Evolutionary conservation across 1,140 invertebrate species (phyloP).

Genomic region (Calliphora vicina): DNA sequence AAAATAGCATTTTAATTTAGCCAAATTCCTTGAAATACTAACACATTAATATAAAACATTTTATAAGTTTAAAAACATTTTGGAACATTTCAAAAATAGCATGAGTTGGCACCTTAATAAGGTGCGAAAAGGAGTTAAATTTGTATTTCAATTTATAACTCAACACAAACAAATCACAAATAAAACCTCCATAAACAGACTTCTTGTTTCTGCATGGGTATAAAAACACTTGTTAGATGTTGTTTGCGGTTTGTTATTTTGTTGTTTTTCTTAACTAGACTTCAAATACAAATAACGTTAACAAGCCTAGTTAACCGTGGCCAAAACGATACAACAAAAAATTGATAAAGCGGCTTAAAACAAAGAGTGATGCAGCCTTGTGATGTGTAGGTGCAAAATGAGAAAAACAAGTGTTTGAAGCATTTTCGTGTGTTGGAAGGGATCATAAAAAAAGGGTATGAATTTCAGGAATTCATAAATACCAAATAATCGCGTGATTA

Average conservation of each 20-base stretch:
- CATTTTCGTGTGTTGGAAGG: neutral
- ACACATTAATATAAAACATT: neutral
- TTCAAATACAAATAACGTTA: neutral
- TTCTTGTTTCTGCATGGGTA: neutral
- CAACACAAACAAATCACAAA: neutral
- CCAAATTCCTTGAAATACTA: neutral
- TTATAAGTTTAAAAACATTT: neutral
- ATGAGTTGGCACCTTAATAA: slow-evolving; percentile 29
- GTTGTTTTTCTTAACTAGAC: neutral
- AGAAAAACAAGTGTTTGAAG: slow-evolving; percentile 22
- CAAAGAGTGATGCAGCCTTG: neutral
- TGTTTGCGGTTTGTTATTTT: neutral
- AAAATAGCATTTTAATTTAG: neutral
- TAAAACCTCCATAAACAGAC: neutral
- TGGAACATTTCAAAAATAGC: neutral
- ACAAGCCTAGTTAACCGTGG: neutral
- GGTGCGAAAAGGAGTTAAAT: slow-evolving; percentile 4
- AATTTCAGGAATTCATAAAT: slow-evolving; percentile 34
- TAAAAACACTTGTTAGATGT: neutral
- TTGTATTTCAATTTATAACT: neutral
- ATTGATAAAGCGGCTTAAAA: neutral
- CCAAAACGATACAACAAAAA: neutral
- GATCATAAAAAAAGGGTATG: slow-evolving; percentile 14
- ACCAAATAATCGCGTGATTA: slow-evolving; percentile 34
- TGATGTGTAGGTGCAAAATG: neutral